A percentile compares a stretch with the other conserved stretches of the same genome.
phyloP scores from a whole-genome alignment of 2,888 invertebrate genomes.

The Leptopilina myrica region DNA sequence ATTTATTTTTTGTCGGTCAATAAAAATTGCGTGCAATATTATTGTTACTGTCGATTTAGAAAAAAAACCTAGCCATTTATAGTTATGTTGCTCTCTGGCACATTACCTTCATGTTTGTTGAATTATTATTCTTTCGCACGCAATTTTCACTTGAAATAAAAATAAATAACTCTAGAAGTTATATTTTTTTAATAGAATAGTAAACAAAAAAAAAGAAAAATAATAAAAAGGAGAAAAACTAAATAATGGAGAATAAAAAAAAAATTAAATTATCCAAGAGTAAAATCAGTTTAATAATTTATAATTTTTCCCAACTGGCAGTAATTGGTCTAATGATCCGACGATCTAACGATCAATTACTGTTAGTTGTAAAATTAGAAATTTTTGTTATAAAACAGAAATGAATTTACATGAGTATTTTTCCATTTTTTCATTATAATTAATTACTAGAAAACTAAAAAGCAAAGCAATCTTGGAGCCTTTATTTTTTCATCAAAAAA shows the following conservation, averaged over 20 bases:
- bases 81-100: slow-evolving; percentile 72
- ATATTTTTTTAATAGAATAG: not conserved
- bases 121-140: slow-evolving; percentile 69
- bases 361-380: too few relatives aligned
- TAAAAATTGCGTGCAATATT: not conserved
- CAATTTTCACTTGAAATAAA: slow-evolving; percentile 43
- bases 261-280: too few relatives aligned
- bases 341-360: too few relatives aligned
- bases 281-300: too few relatives aligned
- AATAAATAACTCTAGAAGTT: not conserved
- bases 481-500: not conserved
- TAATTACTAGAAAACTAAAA: not conserved
- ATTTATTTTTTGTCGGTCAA: not conserved
- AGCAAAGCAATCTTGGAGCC: not conserved
- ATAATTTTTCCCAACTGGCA: too few relatives aligned
- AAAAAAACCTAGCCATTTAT: slow-evolving; percentile 16
- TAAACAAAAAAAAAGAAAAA: not conserved
- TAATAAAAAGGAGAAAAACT: not conserved
- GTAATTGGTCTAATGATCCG: too few relatives aligned
- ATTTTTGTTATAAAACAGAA: too few relatives aligned
- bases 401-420: too few relatives aligned
- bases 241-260: too few relatives aligned
- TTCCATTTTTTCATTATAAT: not conserved
- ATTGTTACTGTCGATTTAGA: slow-evolving; percentile 31
- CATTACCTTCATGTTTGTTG: slow-evolving; percentile 69